Conservation (phyloP, 53 echinoderm and acorn worm species). For the Crossaster papposus region DNA sequence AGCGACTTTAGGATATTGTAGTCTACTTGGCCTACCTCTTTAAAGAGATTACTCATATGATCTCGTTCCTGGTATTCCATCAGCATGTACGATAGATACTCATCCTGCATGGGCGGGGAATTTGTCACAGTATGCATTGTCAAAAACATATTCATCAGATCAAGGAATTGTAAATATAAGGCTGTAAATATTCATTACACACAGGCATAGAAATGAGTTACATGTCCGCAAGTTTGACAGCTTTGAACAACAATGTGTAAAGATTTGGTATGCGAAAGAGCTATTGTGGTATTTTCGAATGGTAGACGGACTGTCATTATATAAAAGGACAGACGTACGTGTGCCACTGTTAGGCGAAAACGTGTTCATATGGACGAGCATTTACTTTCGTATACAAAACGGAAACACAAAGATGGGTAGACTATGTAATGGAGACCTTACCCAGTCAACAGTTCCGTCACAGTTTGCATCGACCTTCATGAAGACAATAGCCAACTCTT, state of each 20-base stretch:
- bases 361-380: neutral
- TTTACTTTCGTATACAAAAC: neutral
- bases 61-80: constrained; percentile 95
- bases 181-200: no score
- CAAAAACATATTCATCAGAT: neutral
- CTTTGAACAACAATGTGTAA: no score
- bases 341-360: neutral
- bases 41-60: constrained; percentile 94
- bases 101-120: constrained; percentile 72
- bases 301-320: neutral
- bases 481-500: constrained; percentile 92
- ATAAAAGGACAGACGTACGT: neutral
- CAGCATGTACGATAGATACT: constrained; percentile 95
- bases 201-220: no score
- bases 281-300: neutral
- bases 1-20: neutral
- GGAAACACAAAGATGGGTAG: neutral
- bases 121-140: neutral
- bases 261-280: no score
- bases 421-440: constrained; percentile 29
- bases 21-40: constrained; percentile 76
- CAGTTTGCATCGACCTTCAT: constrained; percentile 99
- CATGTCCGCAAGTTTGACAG: no score
- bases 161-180: neutral
- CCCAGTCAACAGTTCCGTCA: constrained; percentile 98